Conservation (phyloP, 2,888 invertebrate species). For the Sceliomorpha sp. region DNA sequence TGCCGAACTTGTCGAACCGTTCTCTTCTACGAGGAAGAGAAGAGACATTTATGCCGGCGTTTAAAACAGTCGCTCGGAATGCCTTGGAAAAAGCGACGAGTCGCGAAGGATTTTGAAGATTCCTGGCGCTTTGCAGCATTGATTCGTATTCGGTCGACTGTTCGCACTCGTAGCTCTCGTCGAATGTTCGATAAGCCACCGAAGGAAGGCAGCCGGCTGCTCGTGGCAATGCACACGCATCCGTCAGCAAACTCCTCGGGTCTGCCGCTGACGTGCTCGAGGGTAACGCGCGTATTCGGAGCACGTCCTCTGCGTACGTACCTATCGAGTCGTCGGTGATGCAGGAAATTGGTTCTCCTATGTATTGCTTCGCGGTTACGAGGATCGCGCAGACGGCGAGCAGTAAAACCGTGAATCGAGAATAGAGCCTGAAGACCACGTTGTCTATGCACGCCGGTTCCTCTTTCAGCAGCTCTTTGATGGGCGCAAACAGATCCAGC, state of each 20-base stretch:
- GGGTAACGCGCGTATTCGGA: constrained; percentile 37
- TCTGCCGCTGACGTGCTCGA: constrained; percentile 45
- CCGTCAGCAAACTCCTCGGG: constrained; percentile 29
- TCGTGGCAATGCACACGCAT: constrained; percentile 33
- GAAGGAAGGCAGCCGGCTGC: no score
- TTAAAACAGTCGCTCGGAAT: no score
- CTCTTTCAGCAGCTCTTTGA: constrained; percentile 60
- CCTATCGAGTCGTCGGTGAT: constrained; percentile 63
- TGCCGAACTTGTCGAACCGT: no score
- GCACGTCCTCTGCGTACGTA: constrained; percentile 53
- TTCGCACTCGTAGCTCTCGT: constrained; percentile 15
- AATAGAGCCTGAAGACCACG: constrained; percentile 67
- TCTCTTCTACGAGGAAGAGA: no score
- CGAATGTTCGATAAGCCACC: constrained; percentile 32
- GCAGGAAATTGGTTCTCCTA: constrained; percentile 74
- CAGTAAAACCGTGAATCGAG: constrained; percentile 66
- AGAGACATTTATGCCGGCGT: no score
- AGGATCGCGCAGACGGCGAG: constrained; percentile 65
- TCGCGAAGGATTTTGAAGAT: not conserved
- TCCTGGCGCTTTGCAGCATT: not conserved
- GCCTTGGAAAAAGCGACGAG: no score
- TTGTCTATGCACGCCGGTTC: constrained; percentile 60
- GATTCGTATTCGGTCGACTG: constrained; percentile 4
- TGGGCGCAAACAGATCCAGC: constrained; percentile 65
- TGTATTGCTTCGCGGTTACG: constrained; percentile 70